Conservation (phyloP, 2,113 vertebrate species). For the Salvelinus alpinus region DNA sequence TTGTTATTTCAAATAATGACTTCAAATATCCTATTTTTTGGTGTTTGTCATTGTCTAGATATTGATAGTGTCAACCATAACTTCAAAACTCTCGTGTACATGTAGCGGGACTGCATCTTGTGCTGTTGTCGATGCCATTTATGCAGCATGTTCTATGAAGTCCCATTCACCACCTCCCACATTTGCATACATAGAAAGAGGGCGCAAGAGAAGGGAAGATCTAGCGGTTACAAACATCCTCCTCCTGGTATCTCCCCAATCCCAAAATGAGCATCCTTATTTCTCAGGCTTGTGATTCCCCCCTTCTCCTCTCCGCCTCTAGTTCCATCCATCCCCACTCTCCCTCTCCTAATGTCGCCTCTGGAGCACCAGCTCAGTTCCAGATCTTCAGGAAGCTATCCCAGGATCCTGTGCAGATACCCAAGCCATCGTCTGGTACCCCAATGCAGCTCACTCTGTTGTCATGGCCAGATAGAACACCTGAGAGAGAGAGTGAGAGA, state of each 20-base stretch:
- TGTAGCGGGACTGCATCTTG: conserved; percentile 29
- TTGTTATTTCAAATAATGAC: conserved; percentile 32
- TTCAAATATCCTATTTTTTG: conserved; percentile 39
- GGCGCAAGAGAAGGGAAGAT: conserved; percentile 33
- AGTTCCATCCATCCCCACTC: conserved; percentile 4
- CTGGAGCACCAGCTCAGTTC: conserved; percentile 64
- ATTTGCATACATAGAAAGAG: conserved; percentile 46
- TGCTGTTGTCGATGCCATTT: conserved; percentile 42
- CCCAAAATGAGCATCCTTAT: not conserved
- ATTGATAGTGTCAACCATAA: conserved; percentile 19
- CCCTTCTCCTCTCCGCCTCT: not conserved
- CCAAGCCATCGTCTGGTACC: conserved; percentile 92
- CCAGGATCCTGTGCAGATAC: conserved; percentile 98
- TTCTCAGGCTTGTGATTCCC: not conserved
- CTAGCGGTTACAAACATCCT: not conserved
- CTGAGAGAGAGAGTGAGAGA: conserved; percentile 71
- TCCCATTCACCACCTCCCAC: conserved; percentile 31
- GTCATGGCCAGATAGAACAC: conserved; percentile 95
- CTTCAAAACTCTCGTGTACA: conserved; percentile 25
- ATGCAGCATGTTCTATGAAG: conserved; percentile 28
- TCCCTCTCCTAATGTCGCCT: not conserved
- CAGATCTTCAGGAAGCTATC: conserved; percentile 93
- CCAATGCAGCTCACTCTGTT: conserved; percentile 98
- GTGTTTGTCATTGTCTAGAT: conserved; percentile 25
- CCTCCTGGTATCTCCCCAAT: not conserved